Percentiles rank a stretch among this genome's conserved stretches.
These are phyloP conservation scores for Cryptoleucopteryx plumbea DNA, from an alignment of 2,113 vertebrate species.

Conservation along the genomic window DNA sequence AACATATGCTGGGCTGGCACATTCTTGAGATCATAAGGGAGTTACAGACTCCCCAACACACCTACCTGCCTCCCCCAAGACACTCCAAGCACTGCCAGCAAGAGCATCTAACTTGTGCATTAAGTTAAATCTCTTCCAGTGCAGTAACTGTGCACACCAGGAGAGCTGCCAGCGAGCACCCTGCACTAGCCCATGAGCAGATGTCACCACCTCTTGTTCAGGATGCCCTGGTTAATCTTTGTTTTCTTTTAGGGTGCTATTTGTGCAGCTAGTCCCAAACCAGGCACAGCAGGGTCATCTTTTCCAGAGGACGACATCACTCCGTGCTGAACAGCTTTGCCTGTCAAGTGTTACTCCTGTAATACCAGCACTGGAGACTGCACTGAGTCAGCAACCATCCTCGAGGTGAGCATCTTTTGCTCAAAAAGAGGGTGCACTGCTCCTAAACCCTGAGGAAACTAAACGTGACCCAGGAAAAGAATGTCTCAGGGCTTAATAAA, in stretches of 20 bases:
- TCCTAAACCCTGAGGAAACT: not conserved
- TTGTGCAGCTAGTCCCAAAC: not conserved
- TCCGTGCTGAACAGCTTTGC: not conserved
- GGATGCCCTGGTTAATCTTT: not conserved
- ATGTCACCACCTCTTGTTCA: not conserved
- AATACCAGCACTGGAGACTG: not conserved
- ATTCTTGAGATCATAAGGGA: not conserved
- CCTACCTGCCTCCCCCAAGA: not conserved
- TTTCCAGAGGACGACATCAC: not conserved
- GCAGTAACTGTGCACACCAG: not conserved
- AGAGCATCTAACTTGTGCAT: not conserved
- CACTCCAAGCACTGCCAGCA: not conserved
- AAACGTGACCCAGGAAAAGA: not conserved
- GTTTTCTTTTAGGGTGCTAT: not conserved
- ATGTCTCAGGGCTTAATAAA: not conserved
- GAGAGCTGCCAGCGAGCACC: rapidly evolving
- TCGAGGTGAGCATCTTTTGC: not conserved
- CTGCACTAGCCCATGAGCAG: not conserved
- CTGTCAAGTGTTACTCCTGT: not conserved
- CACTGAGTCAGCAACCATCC: rapidly evolving
- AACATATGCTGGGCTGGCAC: not conserved
- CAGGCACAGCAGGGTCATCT: not conserved
- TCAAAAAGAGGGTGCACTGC: not conserved
- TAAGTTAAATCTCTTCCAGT: not conserved
- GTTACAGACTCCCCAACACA: not conserved